These are phyloP conservation scores for Cecidostiba fungosa DNA, from an alignment of 2,888 invertebrate species.

Conservation along the genomic window DNA sequence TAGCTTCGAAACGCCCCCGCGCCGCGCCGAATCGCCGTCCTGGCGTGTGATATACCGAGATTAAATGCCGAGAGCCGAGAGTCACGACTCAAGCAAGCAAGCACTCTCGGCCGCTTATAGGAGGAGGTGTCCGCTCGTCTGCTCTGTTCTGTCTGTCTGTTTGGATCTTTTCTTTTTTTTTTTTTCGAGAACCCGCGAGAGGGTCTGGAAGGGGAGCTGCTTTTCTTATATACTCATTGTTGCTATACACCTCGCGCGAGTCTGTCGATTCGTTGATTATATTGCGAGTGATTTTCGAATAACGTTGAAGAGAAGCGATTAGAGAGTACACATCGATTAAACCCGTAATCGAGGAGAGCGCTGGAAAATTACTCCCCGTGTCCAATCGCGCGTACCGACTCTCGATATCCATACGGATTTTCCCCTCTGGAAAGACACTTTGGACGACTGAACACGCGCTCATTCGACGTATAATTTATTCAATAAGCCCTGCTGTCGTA, in stretches of 20 bases:
- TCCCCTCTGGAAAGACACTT: background rate
- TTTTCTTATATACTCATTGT: slow-evolving; percentile 25
- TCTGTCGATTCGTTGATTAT: background rate
- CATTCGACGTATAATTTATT: slow-evolving; percentile 40
- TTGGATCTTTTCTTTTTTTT: background rate
- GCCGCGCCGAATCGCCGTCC: slow-evolving; percentile 72
- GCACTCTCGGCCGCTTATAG: background rate
- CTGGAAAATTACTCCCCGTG: slow-evolving; percentile 47
- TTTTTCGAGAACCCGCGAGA: background rate
- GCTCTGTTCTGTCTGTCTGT: slow-evolving; percentile 6
- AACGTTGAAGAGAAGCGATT: no score
- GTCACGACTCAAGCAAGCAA: slow-evolving; percentile 20
- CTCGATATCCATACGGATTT: background rate
- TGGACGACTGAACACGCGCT: background rate
- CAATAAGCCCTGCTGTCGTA: slow-evolving; percentile 10
- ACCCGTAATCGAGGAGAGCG: background rate
- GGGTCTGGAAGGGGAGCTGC: background rate
- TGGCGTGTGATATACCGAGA: slow-evolving; percentile 69
- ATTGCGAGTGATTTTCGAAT: background rate
- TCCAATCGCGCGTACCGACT: slow-evolving; percentile 1
- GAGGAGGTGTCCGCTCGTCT: background rate
- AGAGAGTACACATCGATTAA: background rate
- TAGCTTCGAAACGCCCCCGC: slow-evolving; percentile 74
- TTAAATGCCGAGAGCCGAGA: slow-evolving; percentile 66
- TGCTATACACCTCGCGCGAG: slow-evolving; percentile 25